Evolutionary conservation across 2,797 vertebrate species (phyloP), one percentile per base, ranked within the genome.

Genomic region (Taenioides sp.): DNA sequence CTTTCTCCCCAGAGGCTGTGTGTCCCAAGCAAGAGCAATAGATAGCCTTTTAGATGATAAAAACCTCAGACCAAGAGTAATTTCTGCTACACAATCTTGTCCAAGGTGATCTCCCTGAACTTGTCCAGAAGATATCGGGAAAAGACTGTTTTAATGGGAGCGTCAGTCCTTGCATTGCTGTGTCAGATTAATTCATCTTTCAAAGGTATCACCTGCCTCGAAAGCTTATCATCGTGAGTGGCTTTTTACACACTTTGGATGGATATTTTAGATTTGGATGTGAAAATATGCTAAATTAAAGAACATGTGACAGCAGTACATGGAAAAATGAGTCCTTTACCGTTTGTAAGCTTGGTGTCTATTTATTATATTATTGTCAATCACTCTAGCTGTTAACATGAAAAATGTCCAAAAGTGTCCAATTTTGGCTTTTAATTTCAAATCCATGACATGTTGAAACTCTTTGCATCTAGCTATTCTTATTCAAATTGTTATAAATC

Each of bases 11-110:
- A 50, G 40, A 50, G 68, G 61, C 25, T 59, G 70, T 76, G 66
- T 73, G 70, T 77, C 3, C n/a, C 65, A 49, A 76, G 64, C 69
- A 74, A 73, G 78, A 79, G 74, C 59, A 70, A 61, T 37, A 52
- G 50, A 55, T 31, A 67, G 66, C 49, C 65, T 67, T 67, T 62
- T 67, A 37, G 47, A 65, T 66, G 47, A 50, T 66, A 50, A n/a
- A 34, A 47, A 47, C 20, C 49, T 52, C 14, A 57, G 54, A 57
- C 47, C 28, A 63, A 75, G 77, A 81, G 79, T 72, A 63, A 80
- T 82, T 80, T 82, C 68, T 73, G 67, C 65, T 55, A 75, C 80
- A 65, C 60, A 70, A 75, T 77, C 60, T 69, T 81, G 82, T 90
- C 83, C 74, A 80, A 82, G 74, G 78, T 83, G 82, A 87, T 77